Evolutionary conservation across 1,140 invertebrate species (phyloP).

Genomic region (Mamestra configurata): DNA sequence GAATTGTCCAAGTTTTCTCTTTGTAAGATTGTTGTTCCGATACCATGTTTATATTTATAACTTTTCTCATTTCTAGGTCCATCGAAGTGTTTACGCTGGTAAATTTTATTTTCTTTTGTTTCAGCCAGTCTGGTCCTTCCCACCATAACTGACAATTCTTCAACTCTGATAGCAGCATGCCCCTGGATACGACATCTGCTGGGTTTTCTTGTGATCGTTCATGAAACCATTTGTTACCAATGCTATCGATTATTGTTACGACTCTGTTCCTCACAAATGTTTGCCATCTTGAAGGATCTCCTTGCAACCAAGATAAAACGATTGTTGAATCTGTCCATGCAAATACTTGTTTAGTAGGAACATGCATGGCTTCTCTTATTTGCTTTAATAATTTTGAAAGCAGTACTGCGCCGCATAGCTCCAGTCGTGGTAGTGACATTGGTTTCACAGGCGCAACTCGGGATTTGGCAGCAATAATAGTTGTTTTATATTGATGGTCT

Average conservation of each 20-base stretch:
- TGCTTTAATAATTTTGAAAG: not conserved
- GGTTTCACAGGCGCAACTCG: conserved; percentile 77
- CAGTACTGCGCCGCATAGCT: conserved; percentile 44
- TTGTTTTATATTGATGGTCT: conserved; percentile 49
- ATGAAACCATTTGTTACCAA: conserved; percentile 27
- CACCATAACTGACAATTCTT: conserved; percentile 24
- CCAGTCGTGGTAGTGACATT: conserved; percentile 71
- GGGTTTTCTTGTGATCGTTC: conserved; percentile 37
- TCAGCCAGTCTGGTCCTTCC: conserved; percentile 12
- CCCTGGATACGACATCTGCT: conserved; percentile 32
- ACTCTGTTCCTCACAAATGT: not conserved
- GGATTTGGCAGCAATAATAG: conserved; percentile 74
- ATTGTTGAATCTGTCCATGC: conserved; percentile 48
- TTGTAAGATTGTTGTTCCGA: not conserved
- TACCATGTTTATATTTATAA: not conserved
- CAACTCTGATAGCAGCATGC: not conserved
- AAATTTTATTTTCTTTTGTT: not conserved
- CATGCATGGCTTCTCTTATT: not conserved
- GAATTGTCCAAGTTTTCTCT: not conserved
- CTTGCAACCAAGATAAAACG: conserved; percentile 26
- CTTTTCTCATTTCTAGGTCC: not conserved
- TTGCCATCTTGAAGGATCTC: conserved; percentile 35
- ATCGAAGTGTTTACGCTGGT: not conserved
- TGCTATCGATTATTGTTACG: conserved; percentile 20
- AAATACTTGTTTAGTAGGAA: not conserved